Conservation (phyloP, 1,140 invertebrate species). For the Heliothis subflexa region DNA sequence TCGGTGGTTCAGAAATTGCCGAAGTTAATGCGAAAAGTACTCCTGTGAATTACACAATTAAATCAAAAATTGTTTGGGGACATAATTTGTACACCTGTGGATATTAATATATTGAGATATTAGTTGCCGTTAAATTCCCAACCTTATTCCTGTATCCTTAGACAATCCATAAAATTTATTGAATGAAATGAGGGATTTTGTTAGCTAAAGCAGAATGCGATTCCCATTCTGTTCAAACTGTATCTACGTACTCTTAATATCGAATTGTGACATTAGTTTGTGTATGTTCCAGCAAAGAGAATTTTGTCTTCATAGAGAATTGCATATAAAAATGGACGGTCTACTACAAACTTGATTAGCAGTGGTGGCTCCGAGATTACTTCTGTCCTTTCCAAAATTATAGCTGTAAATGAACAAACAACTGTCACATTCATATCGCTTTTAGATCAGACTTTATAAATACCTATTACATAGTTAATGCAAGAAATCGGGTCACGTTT, state of each 20-base stretch:
- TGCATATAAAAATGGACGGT: slow-evolving; percentile 50
- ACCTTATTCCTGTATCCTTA: no score
- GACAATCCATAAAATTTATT: no score
- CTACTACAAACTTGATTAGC: slow-evolving; percentile 40
- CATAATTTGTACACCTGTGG: no score
- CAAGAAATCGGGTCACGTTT: no score
- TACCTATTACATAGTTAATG: no score
- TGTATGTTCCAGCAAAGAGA: slow-evolving; percentile 52
- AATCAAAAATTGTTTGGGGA: background rate
- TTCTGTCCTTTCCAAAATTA: background rate
- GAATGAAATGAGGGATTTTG: no score
- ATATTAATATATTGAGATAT: no score
- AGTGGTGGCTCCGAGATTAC: no score
- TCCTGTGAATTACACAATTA: slow-evolving; percentile 2
- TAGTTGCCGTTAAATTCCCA: no score
- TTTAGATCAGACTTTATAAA: no score
- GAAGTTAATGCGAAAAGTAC: background rate
- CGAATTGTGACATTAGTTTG: background rate
- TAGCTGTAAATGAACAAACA: slow-evolving; percentile 5
- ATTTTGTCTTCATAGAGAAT: slow-evolving; percentile 51
- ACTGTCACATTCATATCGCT: background rate
- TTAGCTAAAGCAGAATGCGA: no score
- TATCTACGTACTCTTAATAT: background rate
- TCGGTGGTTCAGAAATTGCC: background rate
- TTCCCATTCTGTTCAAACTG: no score